Conservation (phyloP, 2,888 invertebrate genomes). For the Phengaris arion region DNA sequence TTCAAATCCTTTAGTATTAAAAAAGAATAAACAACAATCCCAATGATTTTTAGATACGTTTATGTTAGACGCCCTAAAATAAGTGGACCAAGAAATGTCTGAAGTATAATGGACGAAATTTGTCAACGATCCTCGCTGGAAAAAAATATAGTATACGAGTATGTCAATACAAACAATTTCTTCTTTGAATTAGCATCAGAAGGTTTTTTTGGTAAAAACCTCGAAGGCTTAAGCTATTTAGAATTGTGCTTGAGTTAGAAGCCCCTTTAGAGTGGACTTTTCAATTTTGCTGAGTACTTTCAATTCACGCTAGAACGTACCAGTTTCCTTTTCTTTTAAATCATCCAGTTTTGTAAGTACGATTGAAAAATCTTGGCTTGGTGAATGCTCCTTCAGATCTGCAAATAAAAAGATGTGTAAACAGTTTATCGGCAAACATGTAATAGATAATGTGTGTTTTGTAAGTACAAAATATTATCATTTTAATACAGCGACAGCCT, state of each 20-base stretch:
- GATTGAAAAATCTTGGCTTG: slow-evolving; percentile 27
- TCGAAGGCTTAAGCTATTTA: slow-evolving; percentile 65
- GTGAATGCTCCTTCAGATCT: slow-evolving; percentile 21
- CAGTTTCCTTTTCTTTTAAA: slow-evolving; percentile 70
- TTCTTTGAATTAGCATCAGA: slow-evolving; percentile 32
- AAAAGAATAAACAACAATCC: not conserved
- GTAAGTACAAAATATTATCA: too few species aligned
- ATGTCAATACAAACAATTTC: slow-evolving; percentile 30
- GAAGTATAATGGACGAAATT: not conserved
- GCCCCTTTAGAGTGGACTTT: slow-evolving; percentile 66
- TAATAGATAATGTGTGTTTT: not conserved
- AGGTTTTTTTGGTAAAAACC: slow-evolving; percentile 51
- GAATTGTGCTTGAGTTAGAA: slow-evolving; percentile 64
- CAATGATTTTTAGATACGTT: not conserved
- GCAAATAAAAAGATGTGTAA: not conserved
- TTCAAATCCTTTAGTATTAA: too few species aligned
- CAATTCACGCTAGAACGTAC: slow-evolving; percentile 56
- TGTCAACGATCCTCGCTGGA: not conserved
- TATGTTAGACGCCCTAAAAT: not conserved
- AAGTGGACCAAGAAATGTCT: not conserved
- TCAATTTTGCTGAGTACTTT: slow-evolving; percentile 73
- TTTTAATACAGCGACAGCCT: too few species aligned
- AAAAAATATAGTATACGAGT: not conserved
- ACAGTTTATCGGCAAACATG: not conserved
- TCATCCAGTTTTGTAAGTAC: slow-evolving; percentile 48